phyloP scores from a whole-genome alignment of 1,140 invertebrate species.

The Oppia nitens region DNA sequence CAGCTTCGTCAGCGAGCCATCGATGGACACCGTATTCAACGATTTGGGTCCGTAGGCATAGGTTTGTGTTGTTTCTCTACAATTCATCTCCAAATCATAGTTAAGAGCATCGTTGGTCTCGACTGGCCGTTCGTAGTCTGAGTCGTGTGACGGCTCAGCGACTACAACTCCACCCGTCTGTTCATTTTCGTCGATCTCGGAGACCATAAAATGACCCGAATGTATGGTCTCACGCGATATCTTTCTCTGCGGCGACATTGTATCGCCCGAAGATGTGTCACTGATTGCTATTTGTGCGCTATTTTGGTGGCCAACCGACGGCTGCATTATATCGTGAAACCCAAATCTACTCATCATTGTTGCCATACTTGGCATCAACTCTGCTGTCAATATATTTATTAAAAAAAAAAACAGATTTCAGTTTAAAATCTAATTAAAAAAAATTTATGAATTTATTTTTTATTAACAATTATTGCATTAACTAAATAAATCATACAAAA shows the following conservation, averaged over 20 bases:
- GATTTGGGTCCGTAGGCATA: slow-evolving; percentile 25
- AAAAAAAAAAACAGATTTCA: background rate
- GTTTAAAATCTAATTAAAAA: background rate
- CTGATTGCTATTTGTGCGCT: background rate
- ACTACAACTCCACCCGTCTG: slow-evolving; percentile 50
- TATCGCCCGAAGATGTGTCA: background rate
- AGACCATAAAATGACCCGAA: slow-evolving; percentile 96
- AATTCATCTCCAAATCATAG: slow-evolving; percentile 29
- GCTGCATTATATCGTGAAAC: background rate
- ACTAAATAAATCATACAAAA: no score
- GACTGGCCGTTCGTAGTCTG: background rate
- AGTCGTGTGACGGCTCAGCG: background rate
- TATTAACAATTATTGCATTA: no score
- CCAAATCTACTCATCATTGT: background rate
- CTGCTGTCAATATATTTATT: no score
- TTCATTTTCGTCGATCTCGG: slow-evolving; percentile 74
- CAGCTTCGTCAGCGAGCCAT: slow-evolving; percentile 79
- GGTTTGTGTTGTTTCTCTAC: slow-evolving; percentile 32
- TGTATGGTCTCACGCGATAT: slow-evolving; percentile 58
- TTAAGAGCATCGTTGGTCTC: background rate
- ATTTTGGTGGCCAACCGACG: background rate
- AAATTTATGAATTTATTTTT: no score
- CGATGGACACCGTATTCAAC: slow-evolving; percentile 50
- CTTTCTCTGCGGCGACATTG: background rate
- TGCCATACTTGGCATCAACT: background rate